phyloP scores from a whole-genome alignment of 2,113 vertebrate species.

The Monopterus albus region DNA sequence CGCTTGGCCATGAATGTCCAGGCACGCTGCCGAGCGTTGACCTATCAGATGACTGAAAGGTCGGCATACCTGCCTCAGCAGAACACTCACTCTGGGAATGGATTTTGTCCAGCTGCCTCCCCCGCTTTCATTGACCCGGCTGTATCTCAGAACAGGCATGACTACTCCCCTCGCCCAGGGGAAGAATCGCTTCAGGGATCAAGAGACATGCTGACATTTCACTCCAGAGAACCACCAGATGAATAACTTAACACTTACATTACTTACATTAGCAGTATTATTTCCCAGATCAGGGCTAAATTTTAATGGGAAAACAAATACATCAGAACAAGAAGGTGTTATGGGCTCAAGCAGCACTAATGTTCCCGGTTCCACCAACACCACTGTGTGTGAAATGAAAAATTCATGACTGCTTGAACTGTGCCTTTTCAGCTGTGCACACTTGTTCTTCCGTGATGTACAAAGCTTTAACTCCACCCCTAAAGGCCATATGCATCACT shows the following conservation, averaged over 20 bases:
- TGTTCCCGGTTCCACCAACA: no score
- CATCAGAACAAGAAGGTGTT: constrained; percentile 7
- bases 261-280: no score
- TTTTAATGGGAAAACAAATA: constrained; percentile 42
- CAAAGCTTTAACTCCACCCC: constrained; percentile 40
- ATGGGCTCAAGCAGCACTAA: constrained; percentile 1
- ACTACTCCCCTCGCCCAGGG: constrained; percentile 59
- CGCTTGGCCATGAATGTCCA: constrained; percentile 66
- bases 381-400: constrained; percentile 3
- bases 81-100: constrained; percentile 77
- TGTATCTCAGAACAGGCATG: constrained; percentile 64
- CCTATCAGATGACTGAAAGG: constrained; percentile 82
- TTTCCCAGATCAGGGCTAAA: constrained; percentile 52
- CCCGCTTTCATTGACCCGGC: constrained; percentile 70
- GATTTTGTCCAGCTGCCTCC: constrained; percentile 79
- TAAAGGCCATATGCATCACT: constrained; percentile 66
- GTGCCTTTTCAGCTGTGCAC: no score
- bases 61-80: constrained; percentile 80
- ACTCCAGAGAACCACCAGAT: constrained; percentile 65
- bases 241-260: constrained; percentile 73
- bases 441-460: constrained; percentile 14
- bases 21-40: constrained; percentile 73
- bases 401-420: no score
- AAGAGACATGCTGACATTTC: constrained; percentile 78
- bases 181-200: constrained; percentile 73